Percentiles rank a stretch among this genome's conserved stretches.
Evolutionary conservation across 2,888 invertebrate genomes (phyloP).

Genomic region (Desoria tigrina): DNA sequence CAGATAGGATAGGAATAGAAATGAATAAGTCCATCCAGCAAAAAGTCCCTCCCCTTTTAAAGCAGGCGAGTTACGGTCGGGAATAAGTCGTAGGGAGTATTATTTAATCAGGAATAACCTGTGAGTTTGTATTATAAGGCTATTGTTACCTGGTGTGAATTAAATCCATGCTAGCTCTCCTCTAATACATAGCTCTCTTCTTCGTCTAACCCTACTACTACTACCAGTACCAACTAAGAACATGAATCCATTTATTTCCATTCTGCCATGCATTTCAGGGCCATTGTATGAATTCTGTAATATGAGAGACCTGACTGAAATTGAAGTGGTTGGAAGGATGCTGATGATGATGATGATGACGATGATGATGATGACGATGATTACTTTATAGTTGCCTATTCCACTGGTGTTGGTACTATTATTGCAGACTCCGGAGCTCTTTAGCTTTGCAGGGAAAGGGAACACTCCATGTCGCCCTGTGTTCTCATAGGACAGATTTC

Average conservation of each 20-base stretch:
- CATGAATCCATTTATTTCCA: neutral
- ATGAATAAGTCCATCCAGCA: conserved; percentile 6
- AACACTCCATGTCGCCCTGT: no score
- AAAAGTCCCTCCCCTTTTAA: conserved; percentile 9
- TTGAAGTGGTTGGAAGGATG: neutral
- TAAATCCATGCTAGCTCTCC: conserved; percentile 1
- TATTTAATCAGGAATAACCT: no score
- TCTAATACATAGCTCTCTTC: no score
- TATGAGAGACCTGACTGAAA: no score
- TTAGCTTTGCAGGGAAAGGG: no score
- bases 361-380: conserved; percentile 34
- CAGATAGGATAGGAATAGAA: neutral
- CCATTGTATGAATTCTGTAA: neutral
- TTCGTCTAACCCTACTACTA: no score
- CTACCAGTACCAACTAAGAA: no score
- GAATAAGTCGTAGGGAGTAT: no score
- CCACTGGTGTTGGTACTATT: conserved; percentile 29
- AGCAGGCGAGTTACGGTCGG: neutral
- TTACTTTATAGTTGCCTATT: conserved; percentile 20
- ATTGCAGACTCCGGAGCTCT: conserved; percentile 9
- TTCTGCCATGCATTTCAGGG: conserved; percentile 9
- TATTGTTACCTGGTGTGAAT: conserved; percentile 8
- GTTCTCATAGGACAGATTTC: no score
- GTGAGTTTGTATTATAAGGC: no score
- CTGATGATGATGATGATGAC: conserved; percentile 25